Percentiles rank a stretch among this genome's conserved stretches.
Conservation (phyloP, 2,113 vertebrate genomes). For the Leiothrix lutea region DNA sequence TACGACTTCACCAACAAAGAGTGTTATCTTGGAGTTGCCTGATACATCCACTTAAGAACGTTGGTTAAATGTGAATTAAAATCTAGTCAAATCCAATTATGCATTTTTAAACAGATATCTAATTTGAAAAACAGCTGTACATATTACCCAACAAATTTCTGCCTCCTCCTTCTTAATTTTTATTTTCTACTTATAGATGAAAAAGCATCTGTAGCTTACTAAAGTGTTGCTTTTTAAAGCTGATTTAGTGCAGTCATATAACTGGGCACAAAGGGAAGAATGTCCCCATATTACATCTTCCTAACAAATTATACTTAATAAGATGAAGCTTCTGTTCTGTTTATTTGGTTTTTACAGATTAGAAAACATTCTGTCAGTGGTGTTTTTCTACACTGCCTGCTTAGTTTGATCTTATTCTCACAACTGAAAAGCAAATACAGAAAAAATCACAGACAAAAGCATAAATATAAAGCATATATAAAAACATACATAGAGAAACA, state of each 20-base stretch:
- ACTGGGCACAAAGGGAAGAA: not conserved
- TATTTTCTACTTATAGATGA: not conserved
- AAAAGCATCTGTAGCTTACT: not conserved
- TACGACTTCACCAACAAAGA: conserved; percentile 13
- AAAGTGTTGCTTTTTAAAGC: not conserved
- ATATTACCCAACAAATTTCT: conserved; percentile 5
- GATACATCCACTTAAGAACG: not conserved
- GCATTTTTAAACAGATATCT: conserved; percentile 8
- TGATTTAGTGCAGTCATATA: not conserved
- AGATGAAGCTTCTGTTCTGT: not conserved
- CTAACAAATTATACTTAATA: not conserved
- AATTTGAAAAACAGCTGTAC: conserved; percentile 45
- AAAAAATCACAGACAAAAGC: not conserved
- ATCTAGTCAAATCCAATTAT: conserved; percentile 11
- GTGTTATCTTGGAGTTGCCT: not conserved
- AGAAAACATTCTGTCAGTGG: not conserved
- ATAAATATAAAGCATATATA: not conserved
- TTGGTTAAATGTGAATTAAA: conserved; percentile 33
- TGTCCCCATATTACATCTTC: not conserved
- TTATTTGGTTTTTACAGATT: not conserved
- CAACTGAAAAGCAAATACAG: not conserved
- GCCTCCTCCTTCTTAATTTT: not conserved
- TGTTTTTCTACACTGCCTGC: not conserved
- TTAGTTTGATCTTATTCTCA: not conserved
- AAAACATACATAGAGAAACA: not conserved